These are phyloP conservation scores for Athalia circularis DNA, from an alignment of 2,888 invertebrate genomes.

Conservation along the genomic window DNA sequence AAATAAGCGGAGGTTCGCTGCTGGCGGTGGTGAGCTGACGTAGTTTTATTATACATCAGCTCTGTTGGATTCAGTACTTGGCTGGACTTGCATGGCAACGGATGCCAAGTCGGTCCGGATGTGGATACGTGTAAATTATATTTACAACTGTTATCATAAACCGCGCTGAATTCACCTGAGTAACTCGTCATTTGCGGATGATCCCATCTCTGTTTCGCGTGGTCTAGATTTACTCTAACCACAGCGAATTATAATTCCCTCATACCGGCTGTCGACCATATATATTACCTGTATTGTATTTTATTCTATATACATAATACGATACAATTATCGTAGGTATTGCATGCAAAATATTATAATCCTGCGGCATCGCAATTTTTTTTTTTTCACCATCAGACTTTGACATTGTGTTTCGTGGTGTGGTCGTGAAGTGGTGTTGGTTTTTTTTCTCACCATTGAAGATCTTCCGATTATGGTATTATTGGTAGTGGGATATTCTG, in stretches of 20 bases:
- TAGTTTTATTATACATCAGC: conserved; percentile 35
- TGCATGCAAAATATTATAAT: too few relatives aligned
- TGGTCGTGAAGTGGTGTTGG: neutral
- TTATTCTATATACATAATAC: neutral
- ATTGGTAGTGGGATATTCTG: conserved; percentile 25
- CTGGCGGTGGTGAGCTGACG: neutral
- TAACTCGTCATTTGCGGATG: too few relatives aligned
- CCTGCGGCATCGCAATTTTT: too few relatives aligned
- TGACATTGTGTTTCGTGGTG: neutral
- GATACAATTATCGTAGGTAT: neutral
- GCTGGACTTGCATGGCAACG: conserved; percentile 37
- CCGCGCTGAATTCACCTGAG: neutral
- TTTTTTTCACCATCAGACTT: too few relatives aligned
- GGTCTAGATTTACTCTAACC: too few relatives aligned
- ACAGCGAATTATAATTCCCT: too few relatives aligned
- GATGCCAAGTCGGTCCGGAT: neutral
- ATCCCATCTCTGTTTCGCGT: too few relatives aligned
- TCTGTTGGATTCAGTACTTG: conserved; percentile 33
- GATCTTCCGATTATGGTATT: conserved; percentile 50
- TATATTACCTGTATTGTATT: too few relatives aligned
- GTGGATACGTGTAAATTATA: neutral
- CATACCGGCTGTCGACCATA: too few relatives aligned
- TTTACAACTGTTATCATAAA: neutral
- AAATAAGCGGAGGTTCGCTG: conserved; percentile 16
- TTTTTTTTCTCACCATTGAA: neutral